phyloP scores from a whole-genome alignment of 2,888 invertebrate species.

The Stenodera caucasica region DNA sequence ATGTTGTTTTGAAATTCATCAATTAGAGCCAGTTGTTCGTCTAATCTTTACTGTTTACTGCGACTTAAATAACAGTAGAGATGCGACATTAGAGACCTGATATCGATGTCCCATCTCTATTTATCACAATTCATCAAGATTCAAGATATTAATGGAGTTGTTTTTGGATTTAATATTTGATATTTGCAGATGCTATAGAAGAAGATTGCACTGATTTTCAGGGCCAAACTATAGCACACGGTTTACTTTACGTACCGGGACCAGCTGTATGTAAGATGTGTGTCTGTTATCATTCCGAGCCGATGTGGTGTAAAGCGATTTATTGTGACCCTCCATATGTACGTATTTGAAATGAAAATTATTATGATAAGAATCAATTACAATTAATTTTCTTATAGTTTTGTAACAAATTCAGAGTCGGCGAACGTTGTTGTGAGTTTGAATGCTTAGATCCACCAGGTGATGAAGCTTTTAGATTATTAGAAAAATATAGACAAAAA shows the following conservation, averaged over 20 bases:
- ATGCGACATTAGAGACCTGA: too few relatives aligned
- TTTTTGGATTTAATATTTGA: background rate
- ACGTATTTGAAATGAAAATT: conserved; percentile 55
- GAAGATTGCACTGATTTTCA: conserved; percentile 85
- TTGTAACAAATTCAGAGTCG: conserved; percentile 82
- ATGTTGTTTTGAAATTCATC: conserved; percentile 4
- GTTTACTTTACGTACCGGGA: conserved; percentile 80
- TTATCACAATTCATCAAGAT: too few relatives aligned
- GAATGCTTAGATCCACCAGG: conserved; percentile 81
- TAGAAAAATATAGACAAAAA: conserved; percentile 46
- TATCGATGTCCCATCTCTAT: too few relatives aligned
- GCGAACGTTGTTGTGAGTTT: conserved; percentile 86
- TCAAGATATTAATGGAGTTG: background rate
- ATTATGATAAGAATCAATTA: conserved; percentile 3
- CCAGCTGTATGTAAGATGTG: conserved; percentile 83
- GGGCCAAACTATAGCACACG: conserved; percentile 75
- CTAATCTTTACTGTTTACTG: too few relatives aligned
- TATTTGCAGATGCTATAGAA: conserved; percentile 65
- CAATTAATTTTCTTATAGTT: conserved; percentile 60
- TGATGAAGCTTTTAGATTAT: conserved; percentile 57
- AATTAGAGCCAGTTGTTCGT: too few relatives aligned
- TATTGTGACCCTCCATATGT: conserved; percentile 86
- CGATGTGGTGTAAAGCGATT: conserved; percentile 85
- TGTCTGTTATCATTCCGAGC: conserved; percentile 83
- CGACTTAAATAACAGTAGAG: too few relatives aligned